Conservation (phyloP, 1,140 invertebrate species). For the Lasioglossum baleicum region DNA sequence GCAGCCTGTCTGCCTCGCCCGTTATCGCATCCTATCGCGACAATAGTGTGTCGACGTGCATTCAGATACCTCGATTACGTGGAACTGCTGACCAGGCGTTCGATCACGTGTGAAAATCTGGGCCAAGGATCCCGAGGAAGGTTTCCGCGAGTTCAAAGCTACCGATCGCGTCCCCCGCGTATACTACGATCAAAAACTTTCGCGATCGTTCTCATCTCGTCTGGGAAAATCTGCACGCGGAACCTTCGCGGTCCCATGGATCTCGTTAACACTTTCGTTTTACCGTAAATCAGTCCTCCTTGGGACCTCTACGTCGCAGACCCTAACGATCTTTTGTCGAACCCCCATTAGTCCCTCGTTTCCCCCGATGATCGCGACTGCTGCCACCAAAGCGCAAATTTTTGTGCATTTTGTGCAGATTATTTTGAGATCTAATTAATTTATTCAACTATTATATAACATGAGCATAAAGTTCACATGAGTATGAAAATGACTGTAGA, state of each 20-base stretch:
- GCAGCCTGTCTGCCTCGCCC: not conserved
- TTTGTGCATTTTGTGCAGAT: no score
- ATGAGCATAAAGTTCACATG: no score
- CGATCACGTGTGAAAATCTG: conserved; percentile 44
- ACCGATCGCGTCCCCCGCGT: not conserved
- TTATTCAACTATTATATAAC: no score
- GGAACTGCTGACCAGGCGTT: conserved; percentile 40
- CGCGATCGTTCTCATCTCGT: not conserved
- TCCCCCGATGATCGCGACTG: no score
- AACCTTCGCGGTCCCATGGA: not conserved
- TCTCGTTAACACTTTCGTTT: not conserved
- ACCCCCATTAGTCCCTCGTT: no score
- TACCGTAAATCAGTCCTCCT: no score
- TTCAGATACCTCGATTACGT: conserved; percentile 28
- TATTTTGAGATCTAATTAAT: no score
- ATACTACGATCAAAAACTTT: not conserved
- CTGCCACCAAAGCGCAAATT: no score
- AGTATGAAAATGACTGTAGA: no score
- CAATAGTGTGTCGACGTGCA: no score
- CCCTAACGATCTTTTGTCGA: no score
- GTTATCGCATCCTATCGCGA: conserved; percentile 31
- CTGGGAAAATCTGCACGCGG: not conserved
- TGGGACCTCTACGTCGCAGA: no score
- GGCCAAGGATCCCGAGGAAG: conserved; percentile 46
- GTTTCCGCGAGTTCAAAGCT: conserved; percentile 44